Conservation (phyloP, 1,140 invertebrate species). For the Megathymus violae region DNA sequence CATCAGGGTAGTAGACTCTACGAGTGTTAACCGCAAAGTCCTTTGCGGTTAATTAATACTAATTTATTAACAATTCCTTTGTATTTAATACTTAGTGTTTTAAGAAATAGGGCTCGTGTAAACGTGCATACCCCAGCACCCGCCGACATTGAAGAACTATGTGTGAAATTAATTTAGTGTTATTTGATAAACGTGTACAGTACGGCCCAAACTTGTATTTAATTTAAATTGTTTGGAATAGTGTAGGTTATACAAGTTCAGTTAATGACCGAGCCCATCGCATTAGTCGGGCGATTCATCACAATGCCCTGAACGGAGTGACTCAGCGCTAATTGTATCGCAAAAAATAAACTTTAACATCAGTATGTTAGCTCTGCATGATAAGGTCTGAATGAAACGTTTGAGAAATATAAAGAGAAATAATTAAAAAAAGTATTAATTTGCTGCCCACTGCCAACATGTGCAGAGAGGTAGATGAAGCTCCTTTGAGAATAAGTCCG, state of each 20-base stretch:
- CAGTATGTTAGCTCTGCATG: not conserved
- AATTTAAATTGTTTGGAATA: conserved; percentile 55
- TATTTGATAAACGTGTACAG: conserved; percentile 54
- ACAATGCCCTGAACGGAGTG: conserved; percentile 56
- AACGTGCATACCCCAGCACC: not conserved
- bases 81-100: not conserved
- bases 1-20: no score
- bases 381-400: no score
- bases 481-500: no score
- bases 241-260: conserved; percentile 61
- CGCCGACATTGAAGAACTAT: not conserved
- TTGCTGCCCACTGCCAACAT: no score
- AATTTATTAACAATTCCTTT: no score
- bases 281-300: conserved; percentile 64
- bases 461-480: no score
- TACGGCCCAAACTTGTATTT: conserved; percentile 50
- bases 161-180: conserved; percentile 35
- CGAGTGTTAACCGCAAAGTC: no score
- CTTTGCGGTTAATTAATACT: no score
- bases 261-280: conserved; percentile 64
- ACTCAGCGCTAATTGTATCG: conserved; percentile 40
- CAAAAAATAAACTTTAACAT: not conserved
- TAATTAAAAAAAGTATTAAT: no score
- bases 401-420: no score
- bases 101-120: conserved; percentile 3